Percentiles rank a stretch among this genome's conserved stretches.
These are phyloP conservation scores for Drosophila borealis DNA, from an alignment of 2,888 invertebrate genomes.

Conservation along the genomic window DNA sequence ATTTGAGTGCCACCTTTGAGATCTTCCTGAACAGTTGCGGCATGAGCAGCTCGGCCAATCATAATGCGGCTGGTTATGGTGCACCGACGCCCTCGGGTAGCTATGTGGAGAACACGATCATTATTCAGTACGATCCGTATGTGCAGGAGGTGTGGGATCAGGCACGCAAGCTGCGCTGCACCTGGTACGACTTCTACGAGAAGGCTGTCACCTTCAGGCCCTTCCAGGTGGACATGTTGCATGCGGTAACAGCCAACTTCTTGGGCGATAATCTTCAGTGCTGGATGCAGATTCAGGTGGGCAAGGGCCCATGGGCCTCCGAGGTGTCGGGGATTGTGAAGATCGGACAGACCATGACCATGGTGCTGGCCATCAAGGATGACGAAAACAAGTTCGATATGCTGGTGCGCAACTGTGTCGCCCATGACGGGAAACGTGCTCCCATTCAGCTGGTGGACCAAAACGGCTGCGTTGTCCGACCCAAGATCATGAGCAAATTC, in stretches of 20 bases:
- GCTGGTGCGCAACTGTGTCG: slow-evolving; percentile 97
- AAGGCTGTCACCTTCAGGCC: slow-evolving; percentile 97
- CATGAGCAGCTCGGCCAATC: slow-evolving; percentile 96
- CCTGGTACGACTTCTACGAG: slow-evolving; percentile 98
- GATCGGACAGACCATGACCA: slow-evolving; percentile 98
- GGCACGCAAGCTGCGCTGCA: slow-evolving; percentile 94
- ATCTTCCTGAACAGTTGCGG: slow-evolving; percentile 97
- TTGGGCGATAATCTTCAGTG: slow-evolving; percentile 97
- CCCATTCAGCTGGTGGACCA: slow-evolving; percentile 97
- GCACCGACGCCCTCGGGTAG: slow-evolving; percentile 96
- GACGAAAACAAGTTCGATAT: slow-evolving; percentile 98
- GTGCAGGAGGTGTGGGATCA: slow-evolving; percentile 98
- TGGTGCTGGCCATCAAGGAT: slow-evolving; percentile 97
- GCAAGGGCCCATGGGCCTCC: slow-evolving; percentile 98
- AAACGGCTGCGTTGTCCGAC: slow-evolving; percentile 96
- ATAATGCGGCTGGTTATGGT: slow-evolving; percentile 93
- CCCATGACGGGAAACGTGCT: slow-evolving; percentile 96
- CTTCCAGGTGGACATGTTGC: slow-evolving; percentile 98
- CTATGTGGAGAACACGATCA: slow-evolving; percentile 97
- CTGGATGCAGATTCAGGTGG: slow-evolving; percentile 99
- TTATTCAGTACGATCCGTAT: slow-evolving; percentile 97
- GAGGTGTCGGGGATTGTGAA: slow-evolving; percentile 98
- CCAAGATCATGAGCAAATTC: slow-evolving; percentile 98
- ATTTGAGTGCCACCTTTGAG: slow-evolving; percentile 96
- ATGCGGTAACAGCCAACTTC: slow-evolving; percentile 97